phyloP scores from a whole-genome alignment of 2,113 vertebrate genomes.

The Colistium nudipinnis region DNA sequence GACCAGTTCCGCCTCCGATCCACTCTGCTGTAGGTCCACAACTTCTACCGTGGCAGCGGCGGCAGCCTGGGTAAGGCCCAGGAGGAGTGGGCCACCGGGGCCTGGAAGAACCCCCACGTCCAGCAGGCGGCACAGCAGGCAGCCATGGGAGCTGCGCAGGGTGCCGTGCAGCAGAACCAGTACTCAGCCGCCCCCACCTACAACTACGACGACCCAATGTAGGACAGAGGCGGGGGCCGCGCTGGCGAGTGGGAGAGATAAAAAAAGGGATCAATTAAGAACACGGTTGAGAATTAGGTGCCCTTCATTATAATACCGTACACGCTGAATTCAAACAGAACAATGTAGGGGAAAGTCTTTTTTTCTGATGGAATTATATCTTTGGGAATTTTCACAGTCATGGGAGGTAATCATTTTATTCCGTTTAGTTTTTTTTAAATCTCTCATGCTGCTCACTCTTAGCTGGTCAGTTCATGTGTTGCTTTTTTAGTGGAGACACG shows the following conservation, averaged over 20 bases:
- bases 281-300: conserved; percentile 72
- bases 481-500: conserved; percentile 25
- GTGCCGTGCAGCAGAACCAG: conserved; percentile 89
- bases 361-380: conserved; percentile 39
- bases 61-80: conserved; percentile 98
- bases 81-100: conserved; percentile 96
- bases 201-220: conserved; percentile 97
- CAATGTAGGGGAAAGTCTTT: conserved; percentile 37
- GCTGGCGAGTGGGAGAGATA: conserved; percentile 46
- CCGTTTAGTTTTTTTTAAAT: conserved; percentile 26
- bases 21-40: conserved; percentile 72
- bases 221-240: conserved; percentile 59
- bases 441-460: conserved; percentile 41
- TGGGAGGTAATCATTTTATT: conserved; percentile 13
- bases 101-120: conserved; percentile 97
- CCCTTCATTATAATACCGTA: conserved; percentile 66
- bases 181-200: conserved; percentile 96
- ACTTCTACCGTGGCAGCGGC: conserved; percentile 94
- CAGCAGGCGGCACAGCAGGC: conserved; percentile 95
- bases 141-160: conserved; percentile 92
- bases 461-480: conserved; percentile 34
- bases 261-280: conserved; percentile 74
- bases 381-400: conserved; percentile 29
- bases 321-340: conserved; percentile 51
- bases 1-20: neutral